Conservation (phyloP, 2,113 vertebrate species). For the Scartelaos histophorus region DNA sequence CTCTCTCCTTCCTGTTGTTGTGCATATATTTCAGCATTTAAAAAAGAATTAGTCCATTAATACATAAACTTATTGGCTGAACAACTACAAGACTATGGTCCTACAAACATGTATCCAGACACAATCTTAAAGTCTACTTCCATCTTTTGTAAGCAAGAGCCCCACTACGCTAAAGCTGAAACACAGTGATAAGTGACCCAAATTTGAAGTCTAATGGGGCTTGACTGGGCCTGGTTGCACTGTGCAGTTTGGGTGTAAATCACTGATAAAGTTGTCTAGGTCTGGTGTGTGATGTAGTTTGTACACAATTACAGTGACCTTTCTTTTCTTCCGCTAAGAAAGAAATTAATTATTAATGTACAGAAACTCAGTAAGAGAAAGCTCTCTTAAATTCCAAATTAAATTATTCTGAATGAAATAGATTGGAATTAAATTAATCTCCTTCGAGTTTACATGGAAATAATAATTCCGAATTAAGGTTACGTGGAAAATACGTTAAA, state of each 20-base stretch:
- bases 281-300: slow-evolving; percentile 36
- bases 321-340: background rate
- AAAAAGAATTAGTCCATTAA: too few relatives aligned
- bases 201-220: slow-evolving; percentile 52
- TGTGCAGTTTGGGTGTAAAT: slow-evolving; percentile 45
- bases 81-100: too few relatives aligned
- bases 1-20: too few relatives aligned
- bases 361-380: background rate
- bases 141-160: slow-evolving; percentile 15
- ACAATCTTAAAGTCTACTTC: background rate
- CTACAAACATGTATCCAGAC: background rate
- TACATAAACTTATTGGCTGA: too few relatives aligned
- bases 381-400: too few relatives aligned
- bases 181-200: slow-evolving; percentile 37
- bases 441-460: too few relatives aligned
- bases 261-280: slow-evolving; percentile 54
- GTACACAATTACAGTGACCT: slow-evolving; percentile 6
- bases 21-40: too few relatives aligned
- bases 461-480: too few relatives aligned
- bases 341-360: background rate
- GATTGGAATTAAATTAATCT: too few relatives aligned
- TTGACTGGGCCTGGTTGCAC: slow-evolving; percentile 32
- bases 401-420: too few relatives aligned
- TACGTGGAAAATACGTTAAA: too few relatives aligned
- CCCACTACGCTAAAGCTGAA: slow-evolving; percentile 16